These are phyloP conservation scores for Listrodromus nycthemerus DNA, from an alignment of 2,888 invertebrate genomes.

Conservation along the genomic window DNA sequence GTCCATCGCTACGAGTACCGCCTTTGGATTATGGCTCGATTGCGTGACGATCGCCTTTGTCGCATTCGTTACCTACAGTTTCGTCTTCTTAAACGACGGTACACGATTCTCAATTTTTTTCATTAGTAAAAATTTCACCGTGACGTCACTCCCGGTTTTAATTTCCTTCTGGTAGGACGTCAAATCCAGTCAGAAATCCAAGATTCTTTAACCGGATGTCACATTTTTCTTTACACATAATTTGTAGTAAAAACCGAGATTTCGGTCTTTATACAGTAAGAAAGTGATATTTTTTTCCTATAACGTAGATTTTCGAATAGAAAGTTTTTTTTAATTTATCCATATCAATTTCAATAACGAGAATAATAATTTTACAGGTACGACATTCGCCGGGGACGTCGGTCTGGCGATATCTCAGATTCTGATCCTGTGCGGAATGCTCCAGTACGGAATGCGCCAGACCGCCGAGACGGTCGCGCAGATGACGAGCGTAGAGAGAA, in stretches of 20 bases:
- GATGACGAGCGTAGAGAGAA: slow-evolving; percentile 93
- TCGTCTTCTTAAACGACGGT: slow-evolving; percentile 87
- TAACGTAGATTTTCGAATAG: too few species aligned
- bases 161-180: too few species aligned
- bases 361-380: slow-evolving; percentile 60
- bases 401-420: slow-evolving; percentile 91
- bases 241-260: too few species aligned
- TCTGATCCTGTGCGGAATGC: slow-evolving; percentile 91
- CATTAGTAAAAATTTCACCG: neutral
- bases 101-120: slow-evolving; percentile 32
- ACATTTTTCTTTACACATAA: too few species aligned
- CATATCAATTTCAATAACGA: neutral
- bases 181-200: too few species aligned
- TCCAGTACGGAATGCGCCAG: slow-evolving; percentile 92
- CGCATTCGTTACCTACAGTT: slow-evolving; percentile 87
- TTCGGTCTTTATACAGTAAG: too few species aligned
- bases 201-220: too few species aligned
- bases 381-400: slow-evolving; percentile 88
- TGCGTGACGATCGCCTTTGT: slow-evolving; percentile 88
- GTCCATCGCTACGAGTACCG: slow-evolving; percentile 87
- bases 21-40: slow-evolving; percentile 89
- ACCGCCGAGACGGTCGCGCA: slow-evolving; percentile 91
- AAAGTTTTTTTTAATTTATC: neutral
- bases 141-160: too few species aligned
- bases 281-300: too few species aligned